A percentile compares a stretch with the other conserved stretches of the same genome.
Evolutionary conservation across 2,113 vertebrate species (phyloP).

Genomic region (Osmerus eperlanus): DNA sequence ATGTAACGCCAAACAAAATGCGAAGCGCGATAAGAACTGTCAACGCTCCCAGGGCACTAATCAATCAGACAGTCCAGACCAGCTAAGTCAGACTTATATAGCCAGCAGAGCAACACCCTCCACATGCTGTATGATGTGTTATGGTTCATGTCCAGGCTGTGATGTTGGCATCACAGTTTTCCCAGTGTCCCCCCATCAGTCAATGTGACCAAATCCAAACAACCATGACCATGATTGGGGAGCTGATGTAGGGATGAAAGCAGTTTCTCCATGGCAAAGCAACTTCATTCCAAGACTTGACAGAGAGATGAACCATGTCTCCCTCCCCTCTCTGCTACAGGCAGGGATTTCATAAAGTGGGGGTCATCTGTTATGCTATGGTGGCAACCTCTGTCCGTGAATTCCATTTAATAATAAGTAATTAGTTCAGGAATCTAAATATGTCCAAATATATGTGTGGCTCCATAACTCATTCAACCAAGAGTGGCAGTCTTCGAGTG

Average conservation of each 20-base stretch:
- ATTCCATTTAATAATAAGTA: conserved; percentile 13
- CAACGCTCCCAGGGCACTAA: conserved; percentile 27
- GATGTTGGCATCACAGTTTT: too few species aligned
- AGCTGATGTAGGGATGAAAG: conserved; percentile 22
- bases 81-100: conserved; percentile 9
- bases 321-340: neutral
- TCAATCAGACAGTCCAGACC: conserved; percentile 29
- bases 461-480: conserved; percentile 30
- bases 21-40: conserved; percentile 42
- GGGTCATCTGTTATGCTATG: conserved; percentile 27
- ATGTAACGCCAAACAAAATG: conserved; percentile 49
- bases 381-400: conserved; percentile 25
- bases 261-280: neutral
- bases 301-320: conserved; percentile 32
- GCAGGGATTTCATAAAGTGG: conserved; percentile 27
- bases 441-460: conserved; percentile 32
- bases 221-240: conserved; percentile 4
- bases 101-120: neutral
- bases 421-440: conserved; percentile 21
- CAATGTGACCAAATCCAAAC: conserved; percentile 11
- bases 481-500: conserved; percentile 1
- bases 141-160: too few species aligned
- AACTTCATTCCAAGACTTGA: neutral
- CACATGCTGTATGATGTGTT: too few species aligned
- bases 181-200: neutral